Conservation (phyloP, 2,888 invertebrate species). For the Chrysodeixis includens region DNA sequence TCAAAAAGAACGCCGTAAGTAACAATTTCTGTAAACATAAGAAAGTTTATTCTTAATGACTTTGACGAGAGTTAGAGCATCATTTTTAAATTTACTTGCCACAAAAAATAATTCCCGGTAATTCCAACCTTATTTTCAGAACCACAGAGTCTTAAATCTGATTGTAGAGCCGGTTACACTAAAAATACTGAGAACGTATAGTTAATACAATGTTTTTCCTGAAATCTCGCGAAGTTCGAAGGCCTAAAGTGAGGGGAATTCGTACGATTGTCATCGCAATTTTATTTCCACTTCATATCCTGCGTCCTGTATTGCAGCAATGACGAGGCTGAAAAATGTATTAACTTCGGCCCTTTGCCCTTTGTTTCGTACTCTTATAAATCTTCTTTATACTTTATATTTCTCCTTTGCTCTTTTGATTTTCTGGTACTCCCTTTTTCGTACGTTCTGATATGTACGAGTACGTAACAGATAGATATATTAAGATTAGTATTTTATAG, state of each 20-base stretch:
- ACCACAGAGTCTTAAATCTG: neutral
- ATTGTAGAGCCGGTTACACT: neutral
- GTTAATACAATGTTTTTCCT: slow-evolving; percentile 24
- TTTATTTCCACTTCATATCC: slow-evolving; percentile 59
- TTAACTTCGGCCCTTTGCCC: slow-evolving; percentile 39
- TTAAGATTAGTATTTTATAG: no score
- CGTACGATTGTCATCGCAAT: slow-evolving; percentile 56
- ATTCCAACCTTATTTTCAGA: neutral
- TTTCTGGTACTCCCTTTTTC: slow-evolving; percentile 37
- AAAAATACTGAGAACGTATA: slow-evolving; percentile 1
- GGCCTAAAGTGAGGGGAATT: slow-evolving; percentile 43
- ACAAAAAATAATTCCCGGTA: neutral
- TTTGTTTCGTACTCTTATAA: slow-evolving; percentile 33
- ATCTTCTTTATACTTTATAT: slow-evolving; percentile 42
- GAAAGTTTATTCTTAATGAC: slow-evolving; percentile 3
- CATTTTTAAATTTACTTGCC: neutral
- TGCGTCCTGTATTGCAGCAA: slow-evolving; percentile 46
- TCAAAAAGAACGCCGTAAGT: slow-evolving; percentile 4
- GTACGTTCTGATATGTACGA: slow-evolving; percentile 13
- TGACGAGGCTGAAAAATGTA: slow-evolving; percentile 46
- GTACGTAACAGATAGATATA: neutral
- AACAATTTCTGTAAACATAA: slow-evolving; percentile 2
- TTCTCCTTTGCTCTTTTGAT: slow-evolving; percentile 18
- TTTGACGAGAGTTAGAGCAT: neutral
- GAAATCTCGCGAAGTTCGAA: slow-evolving; percentile 41